These are phyloP conservation scores for Zaprionus camerounensis DNA, from an alignment of 1,140 invertebrate species.

Conservation along the genomic window DNA sequence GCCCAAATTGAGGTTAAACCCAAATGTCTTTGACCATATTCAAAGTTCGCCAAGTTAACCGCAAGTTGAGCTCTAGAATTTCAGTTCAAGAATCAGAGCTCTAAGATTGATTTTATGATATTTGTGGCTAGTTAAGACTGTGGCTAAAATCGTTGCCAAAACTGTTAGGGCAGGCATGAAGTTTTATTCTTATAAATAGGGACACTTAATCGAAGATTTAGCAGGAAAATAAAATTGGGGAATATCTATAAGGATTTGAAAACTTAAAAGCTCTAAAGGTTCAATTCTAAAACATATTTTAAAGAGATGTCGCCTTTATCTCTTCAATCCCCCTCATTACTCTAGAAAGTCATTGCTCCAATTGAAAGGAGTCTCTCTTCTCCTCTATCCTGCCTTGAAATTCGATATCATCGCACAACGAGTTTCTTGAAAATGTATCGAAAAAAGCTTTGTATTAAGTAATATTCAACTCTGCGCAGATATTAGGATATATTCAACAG, in stretches of 20 bases:
- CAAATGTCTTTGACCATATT: constrained; percentile 65
- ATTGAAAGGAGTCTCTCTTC: background rate
- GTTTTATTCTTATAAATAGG: background rate
- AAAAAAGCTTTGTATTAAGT: constrained; percentile 75
- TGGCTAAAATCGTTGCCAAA: constrained; percentile 10
- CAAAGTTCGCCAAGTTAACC: constrained; percentile 58
- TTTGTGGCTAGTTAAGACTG: constrained; percentile 32
- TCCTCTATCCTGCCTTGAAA: constrained; percentile 38
- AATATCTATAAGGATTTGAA: background rate
- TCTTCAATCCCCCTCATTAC: background rate
- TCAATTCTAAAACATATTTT: background rate
- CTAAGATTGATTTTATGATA: constrained; percentile 36
- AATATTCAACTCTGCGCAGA: constrained; percentile 50
- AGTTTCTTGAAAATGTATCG: constrained; percentile 36
- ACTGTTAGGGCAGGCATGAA: constrained; percentile 14
- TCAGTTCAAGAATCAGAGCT: constrained; percentile 36
- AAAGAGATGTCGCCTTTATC: background rate
- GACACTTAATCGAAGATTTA: too few species aligned
- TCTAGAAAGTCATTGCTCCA: background rate
- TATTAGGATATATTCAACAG: constrained; percentile 65
- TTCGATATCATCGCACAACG: constrained; percentile 51
- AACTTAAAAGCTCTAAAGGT: background rate
- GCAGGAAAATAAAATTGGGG: too few species aligned
- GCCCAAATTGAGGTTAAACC: constrained; percentile 65
- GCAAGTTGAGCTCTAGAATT: constrained; percentile 66